Evolutionary conservation across 2,888 invertebrate genomes (phyloP).

Genomic region (Chrysomela aeneicollis): DNA sequence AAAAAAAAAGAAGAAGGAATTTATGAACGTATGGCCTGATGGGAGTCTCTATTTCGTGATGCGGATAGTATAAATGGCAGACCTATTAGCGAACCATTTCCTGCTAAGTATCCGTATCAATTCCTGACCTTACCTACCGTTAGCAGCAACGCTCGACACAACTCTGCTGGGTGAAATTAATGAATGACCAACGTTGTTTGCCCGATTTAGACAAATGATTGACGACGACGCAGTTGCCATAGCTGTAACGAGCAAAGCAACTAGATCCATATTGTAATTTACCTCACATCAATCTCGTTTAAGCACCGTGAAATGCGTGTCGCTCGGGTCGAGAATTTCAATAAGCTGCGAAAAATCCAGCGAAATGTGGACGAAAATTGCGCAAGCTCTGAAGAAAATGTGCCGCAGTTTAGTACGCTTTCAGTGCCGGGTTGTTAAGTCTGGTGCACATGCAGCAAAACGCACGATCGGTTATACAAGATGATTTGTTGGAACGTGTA

Average conservation of each 20-base stretch:
- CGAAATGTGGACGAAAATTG: slow-evolving; percentile 19
- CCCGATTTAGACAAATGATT: slow-evolving; percentile 30
- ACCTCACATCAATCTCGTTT: slow-evolving; percentile 34
- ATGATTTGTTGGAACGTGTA: background rate
- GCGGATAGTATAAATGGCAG: no score
- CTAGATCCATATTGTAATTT: slow-evolving; percentile 36
- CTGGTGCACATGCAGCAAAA: background rate
- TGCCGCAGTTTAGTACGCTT: background rate
- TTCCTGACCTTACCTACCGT: background rate
- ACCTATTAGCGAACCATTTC: background rate
- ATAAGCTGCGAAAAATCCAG: slow-evolving; percentile 1
- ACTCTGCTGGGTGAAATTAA: slow-evolving; percentile 12
- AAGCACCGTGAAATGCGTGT: slow-evolving; percentile 22
- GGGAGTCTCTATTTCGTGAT: no score
- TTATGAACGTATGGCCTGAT: no score
- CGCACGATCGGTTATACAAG: background rate
- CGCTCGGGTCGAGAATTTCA: slow-evolving; percentile 25
- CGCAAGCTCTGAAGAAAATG: slow-evolving; percentile 13
- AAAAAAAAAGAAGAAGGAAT: no score
- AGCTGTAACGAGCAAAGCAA: slow-evolving; percentile 19
- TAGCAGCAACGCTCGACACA: background rate
- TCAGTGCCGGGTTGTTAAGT: slow-evolving; percentile 9
- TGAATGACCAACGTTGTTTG: slow-evolving; percentile 24
- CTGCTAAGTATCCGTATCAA: background rate
- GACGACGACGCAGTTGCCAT: slow-evolving; percentile 23